Conservation (phyloP, 2,888 invertebrate genomes). For the Melanostoma scalare region DNA sequence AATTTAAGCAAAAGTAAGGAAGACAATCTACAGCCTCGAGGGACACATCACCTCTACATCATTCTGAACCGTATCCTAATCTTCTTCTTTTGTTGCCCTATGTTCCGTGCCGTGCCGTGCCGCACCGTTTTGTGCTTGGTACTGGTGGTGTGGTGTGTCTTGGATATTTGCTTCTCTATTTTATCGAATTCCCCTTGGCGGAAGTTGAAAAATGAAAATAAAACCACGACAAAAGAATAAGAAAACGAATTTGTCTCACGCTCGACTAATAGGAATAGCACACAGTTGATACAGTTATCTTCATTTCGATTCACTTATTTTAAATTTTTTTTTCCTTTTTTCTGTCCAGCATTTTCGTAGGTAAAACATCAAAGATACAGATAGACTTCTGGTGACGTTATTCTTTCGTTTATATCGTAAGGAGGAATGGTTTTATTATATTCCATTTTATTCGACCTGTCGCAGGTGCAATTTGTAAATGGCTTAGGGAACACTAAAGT, state of each 20-base stretch:
- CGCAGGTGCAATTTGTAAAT: constrained; percentile 62
- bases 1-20: constrained; percentile 70
- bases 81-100: constrained; percentile 27
- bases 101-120: constrained; percentile 3
- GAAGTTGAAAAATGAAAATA: constrained; percentile 68
- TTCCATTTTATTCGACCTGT: constrained; percentile 50
- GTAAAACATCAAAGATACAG: constrained; percentile 48
- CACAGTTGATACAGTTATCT: constrained; percentile 54
- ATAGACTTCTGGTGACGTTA: constrained; percentile 49
- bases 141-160: constrained; percentile 10
- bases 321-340: constrained; percentile 7
- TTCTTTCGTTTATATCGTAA: constrained; percentile 9
- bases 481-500: constrained; percentile 51
- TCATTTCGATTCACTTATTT: neutral
- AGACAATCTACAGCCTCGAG: constrained; percentile 56
- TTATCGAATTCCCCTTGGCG: constrained; percentile 41
- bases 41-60: constrained; percentile 57
- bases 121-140: constrained; percentile 1
- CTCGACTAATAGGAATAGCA: constrained; percentile 63
- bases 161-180: constrained; percentile 16
- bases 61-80: constrained; percentile 37
- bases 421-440: neutral
- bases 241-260: constrained; percentile 67
- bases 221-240: constrained; percentile 64
- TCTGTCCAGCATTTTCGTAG: neutral